Percentiles rank a stretch among this genome's conserved stretches.
These are phyloP conservation scores for Plectus sambesii DNA, from an alignment of 1,140 invertebrate genomes.

Conservation along the genomic window DNA sequence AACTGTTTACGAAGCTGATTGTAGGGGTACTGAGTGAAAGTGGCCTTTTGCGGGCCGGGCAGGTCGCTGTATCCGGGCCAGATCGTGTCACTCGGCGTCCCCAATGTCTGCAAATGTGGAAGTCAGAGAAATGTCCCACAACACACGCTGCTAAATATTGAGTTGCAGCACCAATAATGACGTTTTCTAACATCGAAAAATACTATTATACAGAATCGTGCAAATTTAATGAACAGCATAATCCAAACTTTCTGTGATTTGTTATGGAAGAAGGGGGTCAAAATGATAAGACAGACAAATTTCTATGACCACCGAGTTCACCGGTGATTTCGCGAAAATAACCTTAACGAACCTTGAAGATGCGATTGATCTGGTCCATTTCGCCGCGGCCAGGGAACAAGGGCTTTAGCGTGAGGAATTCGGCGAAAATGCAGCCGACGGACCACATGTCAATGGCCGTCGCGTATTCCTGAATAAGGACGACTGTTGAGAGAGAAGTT, in stretches of 20 bases:
- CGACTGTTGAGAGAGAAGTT: slow-evolving; percentile 3
- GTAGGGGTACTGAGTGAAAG: slow-evolving; percentile 36
- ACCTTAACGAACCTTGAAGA: slow-evolving; percentile 69
- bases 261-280: no score
- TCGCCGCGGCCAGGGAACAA: slow-evolving; percentile 91
- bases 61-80: slow-evolving; percentile 86
- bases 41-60: slow-evolving; percentile 52
- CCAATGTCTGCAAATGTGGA: slow-evolving; percentile 59
- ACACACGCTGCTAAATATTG: neutral
- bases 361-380: slow-evolving; percentile 80
- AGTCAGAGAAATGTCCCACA: slow-evolving; percentile 14
- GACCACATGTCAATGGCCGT: slow-evolving; percentile 96
- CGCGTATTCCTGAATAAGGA: slow-evolving; percentile 65
- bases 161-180: no score
- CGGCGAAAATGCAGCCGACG: slow-evolving; percentile 96
- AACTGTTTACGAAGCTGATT: slow-evolving; percentile 71
- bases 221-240: no score
- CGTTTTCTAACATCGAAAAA: no score
- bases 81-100: slow-evolving; percentile 82
- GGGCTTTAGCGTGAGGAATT: slow-evolving; percentile 84
- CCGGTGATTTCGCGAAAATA: neutral
- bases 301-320: slow-evolving; percentile 2
- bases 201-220: no score
- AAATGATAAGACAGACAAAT: neutral
- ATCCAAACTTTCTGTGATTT: slow-evolving; percentile 24